phyloP scores from a whole-genome alignment of 2,888 invertebrate species.

The Dyspetes luteomarginatus region DNA sequence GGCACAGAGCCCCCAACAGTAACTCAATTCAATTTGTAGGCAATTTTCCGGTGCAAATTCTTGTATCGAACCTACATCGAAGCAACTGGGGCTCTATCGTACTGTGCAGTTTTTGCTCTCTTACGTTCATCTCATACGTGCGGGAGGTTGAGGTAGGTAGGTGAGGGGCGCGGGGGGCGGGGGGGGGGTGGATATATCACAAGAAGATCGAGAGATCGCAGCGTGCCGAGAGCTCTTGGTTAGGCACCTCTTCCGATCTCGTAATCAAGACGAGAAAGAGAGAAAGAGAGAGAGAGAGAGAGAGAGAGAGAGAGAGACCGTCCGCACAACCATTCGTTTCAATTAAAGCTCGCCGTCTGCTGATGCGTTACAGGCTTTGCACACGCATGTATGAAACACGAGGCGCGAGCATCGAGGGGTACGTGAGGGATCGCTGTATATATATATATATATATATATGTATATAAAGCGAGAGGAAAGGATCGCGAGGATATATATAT shows the following conservation, averaged over 20 bases:
- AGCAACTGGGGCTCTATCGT: too few species aligned
- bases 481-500: too few species aligned
- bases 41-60: slow-evolving; percentile 58
- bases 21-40: slow-evolving; percentile 48
- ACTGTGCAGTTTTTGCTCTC: background rate
- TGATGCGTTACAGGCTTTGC: slow-evolving; percentile 44
- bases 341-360: slow-evolving; percentile 58
- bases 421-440: slow-evolving; percentile 53
- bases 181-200: background rate
- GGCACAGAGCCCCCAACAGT: background rate
- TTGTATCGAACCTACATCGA: too few species aligned
- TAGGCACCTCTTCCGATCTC: slow-evolving; percentile 38
- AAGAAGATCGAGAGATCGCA: background rate
- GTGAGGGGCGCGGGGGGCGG: too few species aligned
- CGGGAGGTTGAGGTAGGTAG: too few species aligned
- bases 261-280: slow-evolving; percentile 60
- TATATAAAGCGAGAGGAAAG: background rate
- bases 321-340: slow-evolving; percentile 65
- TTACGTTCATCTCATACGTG: slow-evolving; percentile 1
- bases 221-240: background rate
- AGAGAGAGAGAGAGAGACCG: slow-evolving; percentile 27
- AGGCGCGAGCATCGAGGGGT: slow-evolving; percentile 44
- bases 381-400: slow-evolving; percentile 31
- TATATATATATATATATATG: background rate
- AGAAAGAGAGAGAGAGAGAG: background rate